Conservation (phyloP, 2,113 vertebrate species). For the Hypanus sabinus region DNA sequence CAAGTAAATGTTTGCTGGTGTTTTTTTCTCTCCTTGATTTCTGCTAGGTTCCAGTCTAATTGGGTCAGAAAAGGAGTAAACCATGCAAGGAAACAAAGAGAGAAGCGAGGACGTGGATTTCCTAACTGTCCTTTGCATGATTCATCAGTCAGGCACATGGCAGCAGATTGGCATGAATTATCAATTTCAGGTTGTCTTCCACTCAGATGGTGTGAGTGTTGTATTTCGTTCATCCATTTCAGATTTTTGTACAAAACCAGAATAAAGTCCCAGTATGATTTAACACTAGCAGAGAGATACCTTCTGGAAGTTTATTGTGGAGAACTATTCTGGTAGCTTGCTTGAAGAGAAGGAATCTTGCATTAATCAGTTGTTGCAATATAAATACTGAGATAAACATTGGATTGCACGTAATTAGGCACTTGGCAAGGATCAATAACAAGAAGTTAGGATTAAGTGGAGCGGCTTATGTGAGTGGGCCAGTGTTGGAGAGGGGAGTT, state of each 20-base stretch:
- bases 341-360: neutral
- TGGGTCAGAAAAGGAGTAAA: neutral
- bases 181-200: neutral
- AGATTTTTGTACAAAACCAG: neutral
- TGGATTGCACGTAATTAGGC: too few species aligned
- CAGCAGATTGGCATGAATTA: neutral
- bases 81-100: neutral
- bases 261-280: neutral
- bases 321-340: neutral
- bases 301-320: neutral
- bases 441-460: too few species aligned
- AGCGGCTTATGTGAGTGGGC: too few species aligned
- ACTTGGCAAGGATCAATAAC: too few species aligned
- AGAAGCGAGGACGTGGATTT: neutral
- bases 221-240: neutral
- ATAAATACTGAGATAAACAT: conserved; percentile 1
- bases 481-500: too few species aligned
- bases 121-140: neutral
- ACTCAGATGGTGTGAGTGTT: neutral
- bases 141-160: neutral
- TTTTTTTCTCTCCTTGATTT: neutral
- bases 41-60: neutral
- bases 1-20: neutral
- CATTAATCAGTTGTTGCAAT: neutral
- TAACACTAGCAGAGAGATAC: neutral